Conservation (phyloP, 2,797 vertebrate species). For the Phrynocephalus vlangalii region DNA sequence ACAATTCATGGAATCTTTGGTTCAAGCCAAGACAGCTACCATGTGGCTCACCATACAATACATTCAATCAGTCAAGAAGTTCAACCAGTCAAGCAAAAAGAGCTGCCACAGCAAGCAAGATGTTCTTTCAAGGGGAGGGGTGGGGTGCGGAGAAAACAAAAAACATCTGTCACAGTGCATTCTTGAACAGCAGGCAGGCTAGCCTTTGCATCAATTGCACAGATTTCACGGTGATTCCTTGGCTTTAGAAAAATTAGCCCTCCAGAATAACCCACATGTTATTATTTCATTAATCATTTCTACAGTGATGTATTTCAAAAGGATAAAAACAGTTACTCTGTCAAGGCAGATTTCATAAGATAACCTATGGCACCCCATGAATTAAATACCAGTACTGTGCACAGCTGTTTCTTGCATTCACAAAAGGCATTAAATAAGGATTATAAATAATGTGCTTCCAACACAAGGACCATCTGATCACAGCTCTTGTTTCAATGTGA, state of each 20-base stretch:
- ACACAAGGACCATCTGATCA: not conserved
- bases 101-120: conserved; percentile 16
- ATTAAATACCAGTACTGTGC: conserved; percentile 37
- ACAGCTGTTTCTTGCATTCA: conserved; percentile 44
- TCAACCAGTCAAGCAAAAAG: conserved; percentile 39
- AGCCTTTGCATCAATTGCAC: conserved; percentile 14
- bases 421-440: conserved; percentile 5
- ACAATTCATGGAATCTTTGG: not conserved
- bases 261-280: conserved; percentile 48
- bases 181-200: conserved; percentile 1
- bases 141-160: too few relatives aligned
- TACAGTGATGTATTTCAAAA: conserved; percentile 45
- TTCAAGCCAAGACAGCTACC: conserved; percentile 45
- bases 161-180: not conserved
- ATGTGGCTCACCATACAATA: accelerated
- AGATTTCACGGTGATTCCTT: conserved; percentile 35
- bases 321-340: conserved; percentile 46
- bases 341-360: conserved; percentile 63
- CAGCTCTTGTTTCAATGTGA: not conserved
- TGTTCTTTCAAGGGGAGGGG: not conserved
- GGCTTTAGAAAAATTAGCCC: conserved; percentile 42
- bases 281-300: conserved; percentile 53
- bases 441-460: not conserved
- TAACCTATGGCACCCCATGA: conserved; percentile 37
- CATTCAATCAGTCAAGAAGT: accelerated